phyloP scores from a whole-genome alignment of 2,888 invertebrate species.

The Drymonia ruficornis region DNA sequence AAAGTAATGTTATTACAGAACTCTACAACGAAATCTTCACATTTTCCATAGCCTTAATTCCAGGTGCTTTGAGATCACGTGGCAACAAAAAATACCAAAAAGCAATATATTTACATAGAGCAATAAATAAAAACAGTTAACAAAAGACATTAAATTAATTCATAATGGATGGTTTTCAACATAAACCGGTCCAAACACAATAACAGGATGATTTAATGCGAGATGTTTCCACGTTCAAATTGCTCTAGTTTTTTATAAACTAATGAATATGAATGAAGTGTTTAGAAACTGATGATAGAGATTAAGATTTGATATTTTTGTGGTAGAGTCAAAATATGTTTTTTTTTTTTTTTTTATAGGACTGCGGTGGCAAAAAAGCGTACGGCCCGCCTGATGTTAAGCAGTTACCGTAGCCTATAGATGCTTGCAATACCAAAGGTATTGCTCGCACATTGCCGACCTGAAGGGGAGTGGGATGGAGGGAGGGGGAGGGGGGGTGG shows the following conservation, averaged over 20 bases:
- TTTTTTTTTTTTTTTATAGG: too few relatives aligned
- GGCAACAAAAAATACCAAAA: not conserved
- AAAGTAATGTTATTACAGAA: too few relatives aligned
- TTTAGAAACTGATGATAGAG: not conserved
- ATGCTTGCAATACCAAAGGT: too few relatives aligned
- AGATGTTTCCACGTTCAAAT: conserved; percentile 1
- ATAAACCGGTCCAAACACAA: not conserved
- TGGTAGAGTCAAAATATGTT: too few relatives aligned
- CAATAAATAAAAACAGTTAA: not conserved
- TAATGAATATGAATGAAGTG: not conserved
- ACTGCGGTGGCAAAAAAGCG: too few relatives aligned
- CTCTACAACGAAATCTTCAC: too few relatives aligned
- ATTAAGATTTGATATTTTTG: not conserved
- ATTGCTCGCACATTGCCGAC: too few relatives aligned
- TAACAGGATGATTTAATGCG: conserved; percentile 1
- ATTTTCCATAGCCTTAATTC: not conserved
- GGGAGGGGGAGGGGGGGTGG: too few relatives aligned
- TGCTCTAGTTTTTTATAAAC: not conserved
- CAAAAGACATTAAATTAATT: conserved; percentile 1
- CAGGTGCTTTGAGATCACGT: not conserved
- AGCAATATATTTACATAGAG: not conserved
- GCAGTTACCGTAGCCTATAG: too few relatives aligned
- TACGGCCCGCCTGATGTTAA: too few relatives aligned
- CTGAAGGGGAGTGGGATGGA: too few relatives aligned
- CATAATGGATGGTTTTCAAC: not conserved